These are phyloP conservation scores for Peromyscus leucopus DNA, from an alignment of 2,113 vertebrate species.

Conservation along the genomic window DNA sequence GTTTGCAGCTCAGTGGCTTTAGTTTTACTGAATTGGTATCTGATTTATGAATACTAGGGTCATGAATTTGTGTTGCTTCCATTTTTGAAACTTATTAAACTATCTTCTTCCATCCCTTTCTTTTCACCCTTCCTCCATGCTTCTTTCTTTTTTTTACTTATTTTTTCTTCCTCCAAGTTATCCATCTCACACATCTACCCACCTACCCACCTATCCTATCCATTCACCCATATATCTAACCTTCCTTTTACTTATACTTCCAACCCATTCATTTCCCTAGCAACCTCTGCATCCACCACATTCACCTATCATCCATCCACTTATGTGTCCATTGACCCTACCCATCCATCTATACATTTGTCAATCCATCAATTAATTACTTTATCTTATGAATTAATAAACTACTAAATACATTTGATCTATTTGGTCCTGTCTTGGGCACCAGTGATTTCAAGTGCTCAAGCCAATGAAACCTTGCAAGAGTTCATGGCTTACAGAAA, in stretches of 20 bases:
- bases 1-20: not conserved
- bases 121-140: not conserved
- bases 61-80: not conserved
- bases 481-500: not conserved
- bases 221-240: not conserved
- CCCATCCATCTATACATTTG: not conserved
- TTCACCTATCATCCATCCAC: not conserved
- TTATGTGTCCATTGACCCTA: too few relatives aligned
- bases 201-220: not conserved
- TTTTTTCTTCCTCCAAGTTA: not conserved
- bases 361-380: not conserved
- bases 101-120: not conserved
- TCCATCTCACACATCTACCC: not conserved
- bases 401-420: not conserved
- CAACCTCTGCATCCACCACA: not conserved
- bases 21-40: not conserved
- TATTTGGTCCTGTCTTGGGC: not conserved
- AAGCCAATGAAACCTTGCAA: not conserved
- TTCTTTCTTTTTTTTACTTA: too few relatives aligned
- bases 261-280: not conserved
- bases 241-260: not conserved
- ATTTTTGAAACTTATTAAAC: constrained; percentile 1
- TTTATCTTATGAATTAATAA: constrained; percentile 25
- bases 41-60: not conserved
- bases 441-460: constrained; percentile 24